Conservation (phyloP, 1,140 invertebrate species). For the Gryllus bimaculatus region DNA sequence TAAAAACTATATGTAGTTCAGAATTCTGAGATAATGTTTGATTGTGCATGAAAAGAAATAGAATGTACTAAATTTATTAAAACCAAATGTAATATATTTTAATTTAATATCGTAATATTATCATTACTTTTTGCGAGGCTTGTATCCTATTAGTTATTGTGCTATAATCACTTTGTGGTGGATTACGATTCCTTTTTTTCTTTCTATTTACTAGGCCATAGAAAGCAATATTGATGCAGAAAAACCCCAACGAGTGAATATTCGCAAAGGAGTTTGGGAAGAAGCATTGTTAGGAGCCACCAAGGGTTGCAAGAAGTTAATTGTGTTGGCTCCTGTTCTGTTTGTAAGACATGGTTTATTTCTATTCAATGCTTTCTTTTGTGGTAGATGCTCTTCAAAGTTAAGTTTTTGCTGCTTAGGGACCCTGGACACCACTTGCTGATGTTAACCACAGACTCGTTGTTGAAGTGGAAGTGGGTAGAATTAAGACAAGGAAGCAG, state of each 20-base stretch:
- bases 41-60: too few species aligned
- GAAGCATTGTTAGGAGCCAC: constrained; percentile 20
- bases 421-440: constrained; percentile 13
- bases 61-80: too few species aligned
- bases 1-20: too few species aligned
- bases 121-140: too few species aligned
- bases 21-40: too few species aligned
- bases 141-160: too few species aligned
- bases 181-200: too few species aligned
- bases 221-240: constrained; percentile 18
- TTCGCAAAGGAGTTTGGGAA: constrained; percentile 21
- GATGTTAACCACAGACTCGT: constrained; percentile 8
- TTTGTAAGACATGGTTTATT: constrained; percentile 10
- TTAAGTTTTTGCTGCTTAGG: constrained; percentile 2
- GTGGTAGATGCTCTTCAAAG: not conserved
- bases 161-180: too few species aligned
- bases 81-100: too few species aligned
- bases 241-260: constrained; percentile 18
- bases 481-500: not conserved
- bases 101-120: too few species aligned
- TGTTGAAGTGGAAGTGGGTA: constrained; percentile 15
- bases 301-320: constrained; percentile 14
- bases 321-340: constrained; percentile 18
- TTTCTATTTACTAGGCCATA: constrained; percentile 13
- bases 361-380: not conserved